phyloP scores from a whole-genome alignment of 2,113 vertebrate species.

The Tauraco erythrolophus region DNA sequence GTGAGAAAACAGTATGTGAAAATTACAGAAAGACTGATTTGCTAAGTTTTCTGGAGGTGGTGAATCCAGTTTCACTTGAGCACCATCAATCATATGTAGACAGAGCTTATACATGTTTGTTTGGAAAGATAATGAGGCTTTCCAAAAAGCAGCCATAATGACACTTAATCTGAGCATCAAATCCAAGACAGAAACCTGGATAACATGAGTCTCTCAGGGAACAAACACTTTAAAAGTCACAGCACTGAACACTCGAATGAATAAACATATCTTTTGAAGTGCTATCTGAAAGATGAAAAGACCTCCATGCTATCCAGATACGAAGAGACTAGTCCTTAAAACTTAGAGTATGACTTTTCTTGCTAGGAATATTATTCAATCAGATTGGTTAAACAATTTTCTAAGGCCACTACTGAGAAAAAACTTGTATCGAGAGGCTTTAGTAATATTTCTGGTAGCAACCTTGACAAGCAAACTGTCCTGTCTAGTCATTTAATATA shows the following conservation, averaged over 20 bases:
- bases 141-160: not conserved
- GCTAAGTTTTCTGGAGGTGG: conserved; percentile 16
- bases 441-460: not conserved
- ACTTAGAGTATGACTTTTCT: not conserved
- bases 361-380: not conserved
- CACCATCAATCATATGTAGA: not conserved
- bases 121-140: conserved; percentile 5
- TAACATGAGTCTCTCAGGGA: not conserved
- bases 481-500: not conserved
- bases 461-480: not conserved
- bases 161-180: not conserved
- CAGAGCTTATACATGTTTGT: not conserved
- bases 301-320: not conserved
- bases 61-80: not conserved
- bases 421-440: not conserved
- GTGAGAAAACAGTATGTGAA: not conserved
- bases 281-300: not conserved
- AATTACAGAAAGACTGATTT: conserved; percentile 11
- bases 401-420: not conserved
- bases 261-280: not conserved
- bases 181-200: not conserved
- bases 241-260: not conserved
- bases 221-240: not conserved
- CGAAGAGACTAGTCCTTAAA: not conserved
- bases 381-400: not conserved